Conservation (phyloP, 92 coral and sea anemone genomes). For the Montipora capitata region DNA sequence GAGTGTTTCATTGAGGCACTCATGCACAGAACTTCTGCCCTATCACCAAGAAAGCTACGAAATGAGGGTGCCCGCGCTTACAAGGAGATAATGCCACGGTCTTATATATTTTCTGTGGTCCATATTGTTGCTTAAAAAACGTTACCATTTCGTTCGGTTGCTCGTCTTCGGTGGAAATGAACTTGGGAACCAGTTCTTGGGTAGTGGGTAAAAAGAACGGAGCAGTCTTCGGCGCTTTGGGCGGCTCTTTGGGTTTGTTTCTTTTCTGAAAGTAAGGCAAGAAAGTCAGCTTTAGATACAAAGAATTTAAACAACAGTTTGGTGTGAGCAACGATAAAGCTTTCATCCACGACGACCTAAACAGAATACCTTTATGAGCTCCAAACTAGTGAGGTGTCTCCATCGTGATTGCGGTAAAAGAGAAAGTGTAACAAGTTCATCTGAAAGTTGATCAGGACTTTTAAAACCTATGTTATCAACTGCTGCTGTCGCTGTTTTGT, state of each 20-base stretch:
- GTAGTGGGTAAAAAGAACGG: conserved; percentile 97
- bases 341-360: too few species aligned
- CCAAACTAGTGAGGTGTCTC: conserved; percentile 94
- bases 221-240: conserved; percentile 94
- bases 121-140: too few species aligned
- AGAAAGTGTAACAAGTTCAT: conserved; percentile 94
- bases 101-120: background rate
- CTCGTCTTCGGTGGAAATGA: conserved; percentile 83
- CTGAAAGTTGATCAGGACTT: conserved; percentile 95
- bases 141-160: conserved; percentile 51
- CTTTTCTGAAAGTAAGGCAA: conserved; percentile 72
- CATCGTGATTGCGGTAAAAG: conserved; percentile 97
- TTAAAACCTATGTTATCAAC: conserved; percentile 59
- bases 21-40: too few species aligned
- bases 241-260: conserved; percentile 97
- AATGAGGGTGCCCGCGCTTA: too few species aligned
- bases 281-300: background rate
- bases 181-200: conserved; percentile 94
- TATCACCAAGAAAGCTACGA: too few species aligned
- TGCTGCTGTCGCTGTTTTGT: background rate
- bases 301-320: too few species aligned
- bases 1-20: too few species aligned
- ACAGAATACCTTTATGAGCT: conserved; percentile 87
- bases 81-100: background rate
- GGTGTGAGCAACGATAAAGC: too few species aligned